Evolutionary conservation across 2,113 vertebrate genomes (phyloP), one percentile per base, ranked within the genome.

Genomic region (Lampris incognitus): DNA sequence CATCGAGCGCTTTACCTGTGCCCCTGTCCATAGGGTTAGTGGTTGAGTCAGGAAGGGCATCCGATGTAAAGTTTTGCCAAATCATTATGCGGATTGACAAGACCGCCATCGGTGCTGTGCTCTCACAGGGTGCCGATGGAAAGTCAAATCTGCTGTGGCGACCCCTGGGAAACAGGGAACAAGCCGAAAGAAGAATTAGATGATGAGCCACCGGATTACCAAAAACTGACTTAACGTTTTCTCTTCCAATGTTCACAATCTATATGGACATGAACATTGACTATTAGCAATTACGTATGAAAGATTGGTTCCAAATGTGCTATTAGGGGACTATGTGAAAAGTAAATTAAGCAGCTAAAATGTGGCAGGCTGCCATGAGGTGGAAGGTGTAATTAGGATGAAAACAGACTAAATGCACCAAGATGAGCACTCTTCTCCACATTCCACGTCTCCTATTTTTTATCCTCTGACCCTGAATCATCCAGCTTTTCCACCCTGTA

Each of bases 211-310:
- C 2, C 4, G 7, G 62, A 61, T 67, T 1, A 46, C 37, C 1
- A 49, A 55, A 50, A 69, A 55, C 60, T 8, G 9, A 48, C 66
- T 36, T 11, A 4, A 5, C 39, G 57, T 78, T 66, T 81, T 36
- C 44, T 46, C 7, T 44, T 41, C 42, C 56, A 56, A 63, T 24
- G 13, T 75, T 65, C 9, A 56, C 51, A 46, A 4, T 49, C 5
- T 42, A 64, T 60, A 60, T 65, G 55, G 2, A 4, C n/a, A 50
- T 39, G 48, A 73, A 69, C 50, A 66, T 57, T 78, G 55, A 72
- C 42, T 65, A 0, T 51, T 11, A 39, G 40, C 40, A 38, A 54
- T 7, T 63, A 24, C 38, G 11, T 24, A 24, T 37, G 38, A 13
- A 54, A 54, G n/a, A 54, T 13, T n/a, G 10, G 2, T 13, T 1